Evolutionary conservation across 2,113 vertebrate species (phyloP), one percentile per base, ranked within the genome.

Genomic region (Isichthys henryi): DNA sequence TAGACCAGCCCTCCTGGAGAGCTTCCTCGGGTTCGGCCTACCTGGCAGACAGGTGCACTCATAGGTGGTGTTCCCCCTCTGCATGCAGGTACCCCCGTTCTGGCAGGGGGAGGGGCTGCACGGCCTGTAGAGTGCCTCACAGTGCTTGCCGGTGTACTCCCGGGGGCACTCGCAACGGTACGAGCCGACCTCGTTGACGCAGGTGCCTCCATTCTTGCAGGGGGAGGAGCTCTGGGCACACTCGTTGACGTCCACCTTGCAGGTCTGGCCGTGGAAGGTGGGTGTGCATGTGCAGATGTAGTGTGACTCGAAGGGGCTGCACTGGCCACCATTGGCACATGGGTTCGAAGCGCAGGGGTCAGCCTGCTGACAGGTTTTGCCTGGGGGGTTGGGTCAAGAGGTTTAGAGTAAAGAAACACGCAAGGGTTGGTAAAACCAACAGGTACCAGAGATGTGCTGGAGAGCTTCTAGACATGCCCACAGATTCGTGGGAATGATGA

Each of bases 1-100:
- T 9, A 62, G 56, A 58, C 56, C 56, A 58, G 56, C 21, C 62
- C 3, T 70, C 58, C n/a, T 27, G 10, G 62, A 70, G 10, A 31
- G 62, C 62, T 27, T 27, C 19, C 11, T 9, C 50, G 50, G n/a
- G 27, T 4, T 8, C 7, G 27, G 5, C 17, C 6, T 96, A 99
- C 98, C 98, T 97, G 98, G 97, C 90, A 99, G 96, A 89, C 98
- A 99, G 74, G 97, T 95, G 89, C 98, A 99, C 85, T 98, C 97
- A 0, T 99, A 98, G 92, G 95, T 97, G 88, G 97, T 97, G 77
- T 99, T 97, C 0, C 98, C 97, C 0, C 95, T 98, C 93, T 97
- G 98, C 74, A 97, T 96, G 94, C 98, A 99, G 83, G 98, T 99
- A 35, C 98, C 98, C 27, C 98, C 98, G 0, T 98, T 98, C 89